Conservation (phyloP, 2,797 vertebrate species). For the Antennarius maculatus region DNA sequence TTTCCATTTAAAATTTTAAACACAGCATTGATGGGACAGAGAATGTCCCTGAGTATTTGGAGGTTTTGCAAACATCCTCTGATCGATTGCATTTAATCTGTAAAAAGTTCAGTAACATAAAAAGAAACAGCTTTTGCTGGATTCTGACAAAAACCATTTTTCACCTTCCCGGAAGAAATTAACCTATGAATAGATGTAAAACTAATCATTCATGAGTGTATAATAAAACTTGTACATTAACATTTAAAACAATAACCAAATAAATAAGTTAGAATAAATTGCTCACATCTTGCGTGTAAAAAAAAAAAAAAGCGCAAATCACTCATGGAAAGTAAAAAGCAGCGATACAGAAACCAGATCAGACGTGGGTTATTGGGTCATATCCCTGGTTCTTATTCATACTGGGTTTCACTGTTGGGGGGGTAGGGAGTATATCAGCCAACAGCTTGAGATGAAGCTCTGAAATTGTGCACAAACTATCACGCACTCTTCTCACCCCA, state of each 20-base stretch:
- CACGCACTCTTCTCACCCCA: background rate
- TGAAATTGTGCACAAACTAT: background rate
- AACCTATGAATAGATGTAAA: background rate
- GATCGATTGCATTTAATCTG: conserved; percentile 4
- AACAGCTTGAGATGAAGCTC: no score
- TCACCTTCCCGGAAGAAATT: background rate
- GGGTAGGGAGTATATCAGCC: background rate
- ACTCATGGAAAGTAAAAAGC: background rate
- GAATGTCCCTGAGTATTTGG: conserved; percentile 33
- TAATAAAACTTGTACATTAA: background rate
- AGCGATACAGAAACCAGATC: no score
- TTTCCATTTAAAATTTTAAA: conserved; percentile 42
- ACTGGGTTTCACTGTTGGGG: background rate
- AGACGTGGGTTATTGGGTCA: background rate
- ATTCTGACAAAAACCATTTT: background rate
- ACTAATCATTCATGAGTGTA: background rate
- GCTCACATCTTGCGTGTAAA: background rate
- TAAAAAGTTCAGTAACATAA: background rate
- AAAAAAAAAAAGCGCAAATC: no score
- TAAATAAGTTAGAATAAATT: background rate
- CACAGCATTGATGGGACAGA: conserved; percentile 20
- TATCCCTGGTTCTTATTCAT: background rate
- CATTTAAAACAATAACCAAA: background rate
- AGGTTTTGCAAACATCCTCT: conserved; percentile 4
- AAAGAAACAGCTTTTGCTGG: background rate